Conservation (phyloP, 2,888 invertebrate genomes). For the Athalia rosae region DNA sequence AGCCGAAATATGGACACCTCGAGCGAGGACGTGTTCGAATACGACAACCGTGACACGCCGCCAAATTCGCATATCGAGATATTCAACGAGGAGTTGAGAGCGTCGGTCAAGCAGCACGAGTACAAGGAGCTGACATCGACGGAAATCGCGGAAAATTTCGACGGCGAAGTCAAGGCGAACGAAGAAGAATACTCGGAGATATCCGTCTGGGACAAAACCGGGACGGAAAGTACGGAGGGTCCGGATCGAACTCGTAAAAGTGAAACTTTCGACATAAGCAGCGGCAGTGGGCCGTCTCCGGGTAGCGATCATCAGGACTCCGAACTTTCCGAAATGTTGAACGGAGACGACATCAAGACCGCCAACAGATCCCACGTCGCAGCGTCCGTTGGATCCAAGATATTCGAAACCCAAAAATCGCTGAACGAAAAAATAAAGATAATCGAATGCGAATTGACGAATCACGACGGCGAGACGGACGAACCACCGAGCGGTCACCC, state of each 20-base stretch:
- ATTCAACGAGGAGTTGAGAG: conserved; percentile 59
- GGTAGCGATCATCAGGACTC: conserved; percentile 67
- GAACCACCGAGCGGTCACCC: conserved; percentile 49
- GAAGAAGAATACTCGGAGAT: conserved; percentile 67
- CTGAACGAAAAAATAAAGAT: conserved; percentile 68
- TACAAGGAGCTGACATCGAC: conserved; percentile 57
- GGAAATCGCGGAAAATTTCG: conserved; percentile 49
- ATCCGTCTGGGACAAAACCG: conserved; percentile 68
- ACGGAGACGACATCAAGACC: conserved; percentile 53
- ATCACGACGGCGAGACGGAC: conserved; percentile 55
- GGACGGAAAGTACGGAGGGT: conserved; percentile 66
- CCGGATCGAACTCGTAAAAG: conserved; percentile 64
- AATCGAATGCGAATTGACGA: conserved; percentile 65
- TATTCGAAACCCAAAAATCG: conserved; percentile 65
- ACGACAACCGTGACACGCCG: conserved; percentile 67
- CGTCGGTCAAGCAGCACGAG: conserved; percentile 60
- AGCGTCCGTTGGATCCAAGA: conserved; percentile 57
- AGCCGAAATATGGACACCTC: conserved; percentile 64
- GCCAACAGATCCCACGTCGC: conserved; percentile 52
- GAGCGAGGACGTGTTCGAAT: conserved; percentile 65
- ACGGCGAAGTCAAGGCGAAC: conserved; percentile 50
- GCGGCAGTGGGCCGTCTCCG: conserved; percentile 62
- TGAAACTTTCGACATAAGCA: conserved; percentile 70
- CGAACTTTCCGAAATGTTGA: conserved; percentile 61
- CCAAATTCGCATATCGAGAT: conserved; percentile 71